A percentile compares a stretch with the other conserved stretches of the same genome.
phyloP scores from a whole-genome alignment of 64 coral and sea anemone genomes.

The Actinia equina region DNA sequence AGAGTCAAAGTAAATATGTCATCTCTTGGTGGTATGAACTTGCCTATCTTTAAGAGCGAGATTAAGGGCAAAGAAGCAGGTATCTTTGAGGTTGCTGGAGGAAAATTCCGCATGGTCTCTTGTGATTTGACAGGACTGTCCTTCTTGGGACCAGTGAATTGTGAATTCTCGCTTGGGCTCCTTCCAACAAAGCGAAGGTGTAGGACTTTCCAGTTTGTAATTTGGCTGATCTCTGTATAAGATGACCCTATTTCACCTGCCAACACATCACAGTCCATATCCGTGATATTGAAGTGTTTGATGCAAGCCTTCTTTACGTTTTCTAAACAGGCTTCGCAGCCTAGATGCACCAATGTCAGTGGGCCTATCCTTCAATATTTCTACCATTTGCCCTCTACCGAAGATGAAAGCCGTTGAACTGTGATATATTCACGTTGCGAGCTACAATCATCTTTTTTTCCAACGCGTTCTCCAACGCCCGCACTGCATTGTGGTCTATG shows the following conservation, averaged over 20 bases:
- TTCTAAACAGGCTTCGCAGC: conserved; percentile 30
- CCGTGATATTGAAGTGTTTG: conserved; percentile 45
- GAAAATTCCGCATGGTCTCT: neutral
- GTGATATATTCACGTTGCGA: conserved; percentile 44
- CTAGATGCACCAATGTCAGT: conserved; percentile 47
- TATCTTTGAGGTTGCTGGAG: too few relatives aligned
- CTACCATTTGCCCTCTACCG: conserved; percentile 53
- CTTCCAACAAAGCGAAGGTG: conserved; percentile 47
- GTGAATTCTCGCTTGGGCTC: conserved; percentile 13
- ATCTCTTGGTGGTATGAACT: neutral
- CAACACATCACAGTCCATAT: conserved; percentile 58
- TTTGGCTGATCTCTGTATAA: conserved; percentile 49
- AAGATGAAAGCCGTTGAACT: conserved; percentile 38
- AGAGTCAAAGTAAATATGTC: neutral
- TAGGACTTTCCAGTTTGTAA: conserved; percentile 68
- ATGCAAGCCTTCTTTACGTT: conserved; percentile 64
- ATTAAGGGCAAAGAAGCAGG: too few relatives aligned
- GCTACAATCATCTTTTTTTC: neutral
- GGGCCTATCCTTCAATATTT: conserved; percentile 55
- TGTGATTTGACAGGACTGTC: neutral
- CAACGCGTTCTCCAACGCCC: neutral
- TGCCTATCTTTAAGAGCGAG: neutral
- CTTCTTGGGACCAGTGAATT: neutral
- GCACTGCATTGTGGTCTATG: too few relatives aligned
- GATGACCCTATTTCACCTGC: conserved; percentile 54